phyloP scores from a whole-genome alignment of 2,888 invertebrate species.

The Psococerastis gibbosa region DNA sequence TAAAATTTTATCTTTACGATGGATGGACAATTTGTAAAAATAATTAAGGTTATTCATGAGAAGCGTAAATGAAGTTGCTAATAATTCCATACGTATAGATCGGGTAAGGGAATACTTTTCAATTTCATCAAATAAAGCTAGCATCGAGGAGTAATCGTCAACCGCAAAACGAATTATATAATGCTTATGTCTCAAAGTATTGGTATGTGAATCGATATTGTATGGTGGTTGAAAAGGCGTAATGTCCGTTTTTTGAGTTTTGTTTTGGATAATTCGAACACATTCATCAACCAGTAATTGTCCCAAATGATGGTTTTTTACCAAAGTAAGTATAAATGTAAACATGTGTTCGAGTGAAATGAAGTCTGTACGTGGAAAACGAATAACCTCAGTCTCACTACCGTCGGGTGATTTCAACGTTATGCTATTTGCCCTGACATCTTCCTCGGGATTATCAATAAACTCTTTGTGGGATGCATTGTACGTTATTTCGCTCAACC shows the following conservation, averaged over 20 bases:
- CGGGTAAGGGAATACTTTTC: neutral
- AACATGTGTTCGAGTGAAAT: neutral
- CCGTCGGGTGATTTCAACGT: neutral
- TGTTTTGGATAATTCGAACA: neutral
- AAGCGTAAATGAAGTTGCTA: neutral
- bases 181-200: neutral
- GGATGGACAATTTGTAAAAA: neutral
- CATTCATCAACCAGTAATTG: neutral
- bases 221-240: neutral
- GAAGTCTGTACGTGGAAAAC: neutral
- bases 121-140: neutral
- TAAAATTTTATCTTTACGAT: conserved; percentile 6
- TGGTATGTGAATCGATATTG: neutral
- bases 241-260: neutral
- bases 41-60: neutral
- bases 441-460: neutral
- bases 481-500: neutral
- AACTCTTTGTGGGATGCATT: neutral
- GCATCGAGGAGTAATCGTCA: neutral
- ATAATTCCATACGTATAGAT: neutral
- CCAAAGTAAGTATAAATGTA: neutral
- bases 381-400: neutral
- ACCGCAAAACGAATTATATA: neutral
- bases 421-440: neutral
- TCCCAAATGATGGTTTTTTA: neutral